These are phyloP conservation scores for Cichlasoma orientale DNA, from an alignment of 2,797 vertebrate genomes.

Conservation along the genomic window DNA sequence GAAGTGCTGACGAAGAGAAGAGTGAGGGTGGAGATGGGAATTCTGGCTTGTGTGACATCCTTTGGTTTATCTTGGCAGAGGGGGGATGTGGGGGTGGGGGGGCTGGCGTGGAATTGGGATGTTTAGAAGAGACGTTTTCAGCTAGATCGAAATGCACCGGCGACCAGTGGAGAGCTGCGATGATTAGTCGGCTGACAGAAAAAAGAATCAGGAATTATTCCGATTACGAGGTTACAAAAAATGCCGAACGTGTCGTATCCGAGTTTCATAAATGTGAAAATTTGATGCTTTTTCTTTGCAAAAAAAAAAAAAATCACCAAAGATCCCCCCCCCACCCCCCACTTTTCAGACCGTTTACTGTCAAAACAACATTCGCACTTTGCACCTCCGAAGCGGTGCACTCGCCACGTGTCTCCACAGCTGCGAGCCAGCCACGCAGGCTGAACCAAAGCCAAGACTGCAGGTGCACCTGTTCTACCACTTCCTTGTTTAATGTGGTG, in stretches of 20 bases:
- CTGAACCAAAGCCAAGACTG: background rate
- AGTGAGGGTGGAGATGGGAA: slow-evolving; percentile 27
- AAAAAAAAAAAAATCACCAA: background rate
- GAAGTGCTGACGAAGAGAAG: slow-evolving; percentile 25
- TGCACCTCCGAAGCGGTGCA: background rate
- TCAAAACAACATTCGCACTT: background rate
- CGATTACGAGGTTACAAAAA: too few species aligned
- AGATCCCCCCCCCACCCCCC: too few species aligned
- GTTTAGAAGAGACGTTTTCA: slow-evolving; percentile 19
- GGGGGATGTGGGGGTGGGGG: background rate
- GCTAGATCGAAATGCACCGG: background rate
- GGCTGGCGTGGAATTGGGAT: background rate
- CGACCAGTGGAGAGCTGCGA: slow-evolving; percentile 1
- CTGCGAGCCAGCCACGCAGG: background rate
- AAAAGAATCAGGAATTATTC: background rate
- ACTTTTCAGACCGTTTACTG: background rate
- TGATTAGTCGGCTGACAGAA: background rate
- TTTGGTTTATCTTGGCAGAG: slow-evolving; percentile 74
- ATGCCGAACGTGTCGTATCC: accelerated
- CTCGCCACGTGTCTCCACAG: too few species aligned
- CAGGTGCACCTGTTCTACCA: slow-evolving; percentile 19
- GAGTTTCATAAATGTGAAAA: background rate
- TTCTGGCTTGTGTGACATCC: slow-evolving; percentile 65
- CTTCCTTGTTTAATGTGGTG: slow-evolving; percentile 15
- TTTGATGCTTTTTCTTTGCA: background rate